phyloP scores from a whole-genome alignment of 2,113 vertebrate genomes.

The Lucifuga dentata region DNA sequence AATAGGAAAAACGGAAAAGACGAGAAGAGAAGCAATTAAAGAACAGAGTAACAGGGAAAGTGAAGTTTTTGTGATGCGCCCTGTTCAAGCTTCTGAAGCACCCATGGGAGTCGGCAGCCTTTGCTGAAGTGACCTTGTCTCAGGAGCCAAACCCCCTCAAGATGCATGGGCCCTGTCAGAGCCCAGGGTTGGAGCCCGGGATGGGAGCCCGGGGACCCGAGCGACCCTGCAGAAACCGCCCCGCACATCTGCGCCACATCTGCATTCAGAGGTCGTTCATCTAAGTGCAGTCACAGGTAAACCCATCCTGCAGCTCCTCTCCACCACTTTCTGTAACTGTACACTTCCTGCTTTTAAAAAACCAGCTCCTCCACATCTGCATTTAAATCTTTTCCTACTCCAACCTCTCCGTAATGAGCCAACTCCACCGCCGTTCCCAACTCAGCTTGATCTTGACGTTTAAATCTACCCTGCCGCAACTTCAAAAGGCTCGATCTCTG shows the following conservation, averaged over 20 bases:
- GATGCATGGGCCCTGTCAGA: conserved; percentile 73
- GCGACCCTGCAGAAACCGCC: conserved; percentile 40
- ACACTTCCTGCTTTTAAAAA: conserved; percentile 11
- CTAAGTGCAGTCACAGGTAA: conserved; percentile 46
- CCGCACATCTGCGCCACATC: conserved; percentile 54
- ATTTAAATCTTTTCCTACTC: conserved; percentile 21
- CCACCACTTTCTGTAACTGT: conserved; percentile 16
- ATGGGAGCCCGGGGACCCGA: conserved; percentile 44
- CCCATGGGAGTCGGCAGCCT: conserved; percentile 28
- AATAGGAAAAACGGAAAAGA: not conserved
- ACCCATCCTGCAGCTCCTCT: conserved; percentile 9
- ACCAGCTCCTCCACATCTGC: conserved; percentile 1
- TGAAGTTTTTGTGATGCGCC: conserved; percentile 2
- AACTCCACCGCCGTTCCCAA: not conserved
- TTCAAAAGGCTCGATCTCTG: not conserved
- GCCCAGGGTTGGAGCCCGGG: no score
- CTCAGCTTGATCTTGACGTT: conserved; percentile 11
- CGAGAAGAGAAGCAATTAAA: not conserved
- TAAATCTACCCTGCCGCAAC: not conserved
- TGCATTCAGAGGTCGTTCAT: conserved; percentile 63
- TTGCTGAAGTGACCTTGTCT: conserved; percentile 49
- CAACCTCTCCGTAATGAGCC: conserved; percentile 9
- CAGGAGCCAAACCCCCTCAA: conserved; percentile 49
- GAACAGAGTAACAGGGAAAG: conserved; percentile 4
- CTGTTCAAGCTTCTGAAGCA: conserved; percentile 29